Evolutionary conservation across 2,113 vertebrate species (phyloP).

Genomic region (Peromyscus maniculatus): DNA sequence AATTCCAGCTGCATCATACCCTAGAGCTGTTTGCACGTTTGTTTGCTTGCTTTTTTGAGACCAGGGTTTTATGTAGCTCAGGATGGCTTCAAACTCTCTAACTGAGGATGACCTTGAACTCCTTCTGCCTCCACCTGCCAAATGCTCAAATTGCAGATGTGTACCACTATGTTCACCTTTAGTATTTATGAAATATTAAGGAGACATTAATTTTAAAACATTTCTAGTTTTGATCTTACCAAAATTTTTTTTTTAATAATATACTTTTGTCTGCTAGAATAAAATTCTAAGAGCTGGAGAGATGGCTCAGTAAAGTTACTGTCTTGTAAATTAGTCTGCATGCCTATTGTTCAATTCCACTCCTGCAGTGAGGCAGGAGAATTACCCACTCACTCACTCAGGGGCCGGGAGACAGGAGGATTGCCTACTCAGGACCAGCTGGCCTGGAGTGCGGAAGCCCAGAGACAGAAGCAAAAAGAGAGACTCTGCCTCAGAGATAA

Average conservation of each 20-base stretch:
- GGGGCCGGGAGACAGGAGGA: neutral
- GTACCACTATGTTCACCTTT: no score
- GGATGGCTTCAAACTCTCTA: neutral
- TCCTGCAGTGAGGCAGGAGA: neutral
- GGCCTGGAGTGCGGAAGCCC: neutral
- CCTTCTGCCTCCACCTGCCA: no score
- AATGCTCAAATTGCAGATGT: neutral
- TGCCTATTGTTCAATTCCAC: neutral
- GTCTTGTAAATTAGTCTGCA: neutral
- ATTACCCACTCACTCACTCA: neutral
- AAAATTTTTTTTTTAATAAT: neutral
- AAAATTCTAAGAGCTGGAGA: neutral
- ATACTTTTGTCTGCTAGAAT: neutral
- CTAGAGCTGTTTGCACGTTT: neutral
- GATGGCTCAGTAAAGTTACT: no score
- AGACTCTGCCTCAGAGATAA: neutral
- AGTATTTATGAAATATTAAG: neutral
- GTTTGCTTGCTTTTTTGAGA: neutral
- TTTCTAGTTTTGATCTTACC: neutral
- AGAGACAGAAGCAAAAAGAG: neutral
- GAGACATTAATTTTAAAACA: neutral
- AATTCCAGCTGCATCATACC: neutral
- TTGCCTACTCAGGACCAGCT: neutral
- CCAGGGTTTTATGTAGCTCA: neutral
- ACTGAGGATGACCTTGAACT: neutral